These are phyloP conservation scores for Anoplophora glabripennis DNA, from an alignment of 1,140 invertebrate species.

Conservation along the genomic window DNA sequence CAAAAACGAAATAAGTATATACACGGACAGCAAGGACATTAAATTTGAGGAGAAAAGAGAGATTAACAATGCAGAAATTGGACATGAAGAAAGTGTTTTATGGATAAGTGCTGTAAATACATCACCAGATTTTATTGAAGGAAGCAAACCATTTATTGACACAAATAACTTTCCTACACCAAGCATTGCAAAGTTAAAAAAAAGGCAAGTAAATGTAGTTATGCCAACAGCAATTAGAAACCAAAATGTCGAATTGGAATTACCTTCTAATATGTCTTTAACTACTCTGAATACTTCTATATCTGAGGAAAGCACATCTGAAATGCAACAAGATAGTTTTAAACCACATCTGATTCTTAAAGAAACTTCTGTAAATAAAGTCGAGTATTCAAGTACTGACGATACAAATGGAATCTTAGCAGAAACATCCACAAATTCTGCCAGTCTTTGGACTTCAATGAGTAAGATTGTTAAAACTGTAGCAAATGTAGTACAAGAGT, in stretches of 20 bases:
- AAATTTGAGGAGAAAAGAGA: too few species aligned
- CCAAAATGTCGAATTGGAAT: too few species aligned
- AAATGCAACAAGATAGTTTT: neutral
- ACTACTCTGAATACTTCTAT: neutral
- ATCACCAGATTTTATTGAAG: neutral
- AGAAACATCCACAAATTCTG: too few species aligned
- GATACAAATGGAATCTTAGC: too few species aligned
- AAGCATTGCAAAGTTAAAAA: slow-evolving; percentile 2
- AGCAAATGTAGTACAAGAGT: slow-evolving; percentile 6
- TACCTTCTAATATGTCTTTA: neutral
- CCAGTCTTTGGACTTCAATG: slow-evolving; percentile 29
- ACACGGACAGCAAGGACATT: too few species aligned
- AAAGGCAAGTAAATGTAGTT: slow-evolving; percentile 22
- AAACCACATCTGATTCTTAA: slow-evolving; percentile 3
- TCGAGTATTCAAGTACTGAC: slow-evolving; percentile 15
- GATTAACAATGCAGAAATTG: too few species aligned
- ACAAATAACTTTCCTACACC: slow-evolving; percentile 1
- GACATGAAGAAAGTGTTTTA: neutral
- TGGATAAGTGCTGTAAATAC: slow-evolving; percentile 7
- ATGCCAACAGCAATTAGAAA: slow-evolving; percentile 20
- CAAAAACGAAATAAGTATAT: too few species aligned
- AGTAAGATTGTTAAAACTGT: slow-evolving; percentile 31
- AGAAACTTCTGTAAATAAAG: too few species aligned
- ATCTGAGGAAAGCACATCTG: slow-evolving; percentile 2
- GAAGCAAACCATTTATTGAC: neutral